A percentile compares a stretch with the other conserved stretches of the same genome.
Conservation (phyloP, 2,797 vertebrate species). For the Cossypha dichroa region DNA sequence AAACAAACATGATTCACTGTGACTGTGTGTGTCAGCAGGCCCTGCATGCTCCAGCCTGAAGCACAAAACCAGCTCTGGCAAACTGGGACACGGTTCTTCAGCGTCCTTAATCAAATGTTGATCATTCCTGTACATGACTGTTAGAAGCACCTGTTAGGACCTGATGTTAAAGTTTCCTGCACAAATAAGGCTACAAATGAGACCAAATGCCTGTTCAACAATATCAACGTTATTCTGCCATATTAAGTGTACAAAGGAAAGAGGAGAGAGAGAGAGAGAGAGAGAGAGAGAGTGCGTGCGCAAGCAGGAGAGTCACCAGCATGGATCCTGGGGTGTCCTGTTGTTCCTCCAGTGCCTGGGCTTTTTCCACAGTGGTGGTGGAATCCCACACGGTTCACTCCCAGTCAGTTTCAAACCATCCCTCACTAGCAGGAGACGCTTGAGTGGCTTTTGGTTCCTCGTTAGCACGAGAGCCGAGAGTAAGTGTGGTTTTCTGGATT, state of each 20-base stretch:
- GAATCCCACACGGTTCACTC: neutral
- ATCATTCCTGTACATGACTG: neutral
- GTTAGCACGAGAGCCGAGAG: neutral
- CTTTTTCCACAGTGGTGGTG: accelerated
- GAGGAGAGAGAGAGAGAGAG: neutral
- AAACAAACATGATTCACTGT: neutral
- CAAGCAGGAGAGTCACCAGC: neutral
- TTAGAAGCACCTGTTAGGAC: neutral
- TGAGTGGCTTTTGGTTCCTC: neutral
- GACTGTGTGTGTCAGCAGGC: neutral
- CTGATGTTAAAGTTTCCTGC: neutral
- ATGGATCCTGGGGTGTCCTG: neutral
- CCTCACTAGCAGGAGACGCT: neutral
- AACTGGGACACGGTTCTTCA: neutral
- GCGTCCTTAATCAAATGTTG: neutral
- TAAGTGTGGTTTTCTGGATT: neutral
- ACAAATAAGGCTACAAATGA: neutral
- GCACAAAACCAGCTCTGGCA: neutral
- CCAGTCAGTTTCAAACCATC: neutral
- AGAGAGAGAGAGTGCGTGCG: neutral
- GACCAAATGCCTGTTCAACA: neutral
- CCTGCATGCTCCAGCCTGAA: neutral
- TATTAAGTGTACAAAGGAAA: neutral
- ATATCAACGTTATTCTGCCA: neutral
- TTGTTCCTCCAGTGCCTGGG: neutral